Base-by-base conservation (phyloP, 2,113 vertebrate species). In the Colistium nudipinnis region DNA sequence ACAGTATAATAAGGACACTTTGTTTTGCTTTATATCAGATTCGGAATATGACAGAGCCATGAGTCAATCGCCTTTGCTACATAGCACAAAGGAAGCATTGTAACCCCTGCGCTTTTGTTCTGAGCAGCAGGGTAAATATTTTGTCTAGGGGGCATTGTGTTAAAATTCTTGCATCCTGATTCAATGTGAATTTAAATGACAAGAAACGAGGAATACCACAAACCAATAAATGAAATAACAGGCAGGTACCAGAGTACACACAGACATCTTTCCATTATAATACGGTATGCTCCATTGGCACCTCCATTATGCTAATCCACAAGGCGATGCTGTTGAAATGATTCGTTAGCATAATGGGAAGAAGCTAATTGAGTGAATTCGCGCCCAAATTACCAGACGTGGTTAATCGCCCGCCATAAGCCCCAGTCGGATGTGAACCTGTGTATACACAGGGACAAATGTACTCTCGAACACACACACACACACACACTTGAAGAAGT, bases 361-460 rank as follows among this genome's bases (percentile, higher is more conserved):
- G 64, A 77, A 55, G 77, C 72, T 91, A 91, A 89, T 87, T 91
- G 82, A 78, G 81, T 75, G 73, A 70, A 80, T 84, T 88, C 62
- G 51, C 57, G 62, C 78, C n/a, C 84, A 85, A 82, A 81, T 83
- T 88, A 64, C 71, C 54, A 70, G 69, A 70, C 62, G 19, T 48
- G 70, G 49, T 70, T 84, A 85, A 88, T 82, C 19, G 43, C 62
- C 70, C 14, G 19, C 68, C 72, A 43, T 73, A 20, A 82, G 39
- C 54, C 30, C 65, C 63, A 63, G 66, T 68, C 61, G 39, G 24
- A 57, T 39, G 48, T 38, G 56, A 59, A 52, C 70, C 49, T 63
- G 33, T 48, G 33, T 48, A 55, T 16, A 47, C 22, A 33, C 7
- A 63, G 39, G 43, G 61, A 63, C 54, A 65, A 16, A 60, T 59